Base-by-base conservation (phyloP, 2,888 invertebrate species). In the Coremacera marginata region DNA sequence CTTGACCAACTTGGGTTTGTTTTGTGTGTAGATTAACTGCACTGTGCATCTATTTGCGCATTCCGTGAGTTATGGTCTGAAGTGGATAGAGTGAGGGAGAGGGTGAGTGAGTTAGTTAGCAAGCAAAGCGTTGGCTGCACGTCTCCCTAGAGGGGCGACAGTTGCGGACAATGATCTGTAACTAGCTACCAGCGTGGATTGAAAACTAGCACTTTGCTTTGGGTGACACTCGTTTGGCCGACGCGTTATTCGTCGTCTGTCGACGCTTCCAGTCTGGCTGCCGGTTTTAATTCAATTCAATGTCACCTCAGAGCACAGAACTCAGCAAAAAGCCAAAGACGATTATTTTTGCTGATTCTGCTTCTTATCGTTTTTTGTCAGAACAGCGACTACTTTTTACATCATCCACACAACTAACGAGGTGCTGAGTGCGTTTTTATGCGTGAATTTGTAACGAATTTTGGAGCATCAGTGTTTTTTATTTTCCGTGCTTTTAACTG, bases 351-450 rank as follows among this genome's bases (percentile, higher is more conserved):
- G 34, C 67, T 74, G 51, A 71, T 65, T 78, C 75, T 74, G 62
- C 77, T 79, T 77, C 60, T 82, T 77, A 71, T n/a, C 44, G 79
- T 81, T 79, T 68, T 70, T 76, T 70, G 68, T 67, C 51, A 70
- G 79, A 77, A 81, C 79, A 77, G 80, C 80, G 77, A 82, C 82
- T 19, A 22, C 52, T 84, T 78, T 77, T 52, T 78, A 81, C 77
- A 77, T 78, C 80, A 80, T 79, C 80, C 77, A 78, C 77, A 78
- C 79, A 78, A 85, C 87, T 87, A 87, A 87, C 87, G 87, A 87
- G 88, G 85, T 87, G 84, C 79, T 82, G 84, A 82, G 80, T 76
- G 67, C 72, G 57, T 77, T 65, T 71, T 71, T 72, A 31, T 67
- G 49, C 72, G 51, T 37, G 67, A 67, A 57, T 73, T 77, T 49